Percentiles rank a stretch among this genome's conserved stretches.
Conservation (phyloP, 2,888 invertebrate genomes). For the Sphinx pinastri region DNA sequence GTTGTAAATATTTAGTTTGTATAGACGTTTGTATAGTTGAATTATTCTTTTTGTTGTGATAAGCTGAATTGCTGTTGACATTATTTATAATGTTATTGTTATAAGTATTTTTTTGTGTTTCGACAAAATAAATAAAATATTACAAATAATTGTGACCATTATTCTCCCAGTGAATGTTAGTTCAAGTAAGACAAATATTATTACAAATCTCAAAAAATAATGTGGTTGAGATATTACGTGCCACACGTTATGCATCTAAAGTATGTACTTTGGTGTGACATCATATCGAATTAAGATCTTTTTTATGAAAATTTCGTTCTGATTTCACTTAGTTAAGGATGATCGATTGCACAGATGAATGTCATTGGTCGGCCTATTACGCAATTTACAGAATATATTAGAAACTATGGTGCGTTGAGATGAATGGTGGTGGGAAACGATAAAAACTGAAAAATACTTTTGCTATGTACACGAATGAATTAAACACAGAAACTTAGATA, state of each 20-base stretch:
- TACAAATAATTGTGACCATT: background rate
- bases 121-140: constrained; percentile 38
- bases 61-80: constrained; percentile 41
- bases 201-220: background rate
- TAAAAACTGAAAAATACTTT: background rate
- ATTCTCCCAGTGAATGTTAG: no score
- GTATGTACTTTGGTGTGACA: constrained; percentile 50
- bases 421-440: background rate
- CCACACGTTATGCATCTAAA: constrained; percentile 28
- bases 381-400: constrained; percentile 36
- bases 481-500: background rate
- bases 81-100: constrained; percentile 46
- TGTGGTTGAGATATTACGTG: background rate
- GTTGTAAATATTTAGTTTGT: constrained; percentile 41
- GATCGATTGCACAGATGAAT: constrained; percentile 42
- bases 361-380: constrained; percentile 43
- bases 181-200: background rate
- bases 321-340: constrained; percentile 57
- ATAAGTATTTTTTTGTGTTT: constrained; percentile 41
- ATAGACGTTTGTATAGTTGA: constrained; percentile 30
- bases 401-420: constrained; percentile 15
- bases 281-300: constrained; percentile 41
- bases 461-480: background rate
- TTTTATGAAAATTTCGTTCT: constrained; percentile 45
- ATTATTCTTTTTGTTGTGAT: constrained; percentile 52